A percentile compares a stretch with the other conserved stretches of the same genome.
These are phyloP conservation scores for Balaenoptera acutorostrata DNA, from an alignment of 2,113 vertebrate species.

Conservation along the genomic window DNA sequence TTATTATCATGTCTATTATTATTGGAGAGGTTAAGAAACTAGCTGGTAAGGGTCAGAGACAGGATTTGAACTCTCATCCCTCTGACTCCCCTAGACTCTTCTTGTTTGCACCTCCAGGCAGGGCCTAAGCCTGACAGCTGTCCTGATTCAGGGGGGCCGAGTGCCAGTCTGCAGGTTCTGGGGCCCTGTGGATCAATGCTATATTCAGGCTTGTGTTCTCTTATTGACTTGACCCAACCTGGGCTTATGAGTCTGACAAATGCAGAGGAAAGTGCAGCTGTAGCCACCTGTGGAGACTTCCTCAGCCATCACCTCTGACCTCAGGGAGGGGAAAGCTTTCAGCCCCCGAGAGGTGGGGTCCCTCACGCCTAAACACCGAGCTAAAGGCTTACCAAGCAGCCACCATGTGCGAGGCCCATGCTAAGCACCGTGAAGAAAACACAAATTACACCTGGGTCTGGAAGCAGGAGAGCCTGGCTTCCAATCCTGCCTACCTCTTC, in stretches of 20 bases:
- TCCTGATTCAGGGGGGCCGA: background rate
- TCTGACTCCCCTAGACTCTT: background rate
- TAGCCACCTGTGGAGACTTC: fast-evolving
- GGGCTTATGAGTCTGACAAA: background rate
- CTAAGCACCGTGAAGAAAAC: too few relatives aligned
- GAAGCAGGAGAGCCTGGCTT: background rate
- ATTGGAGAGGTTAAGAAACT: background rate
- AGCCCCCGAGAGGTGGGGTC: background rate
- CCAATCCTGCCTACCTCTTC: fast-evolving
- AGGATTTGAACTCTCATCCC: background rate
- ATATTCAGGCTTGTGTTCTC: background rate
- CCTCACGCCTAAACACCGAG: background rate
- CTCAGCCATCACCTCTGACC: background rate
- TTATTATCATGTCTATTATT: background rate
- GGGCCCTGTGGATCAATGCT: fast-evolving
- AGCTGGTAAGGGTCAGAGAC: background rate
- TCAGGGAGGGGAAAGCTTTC: background rate
- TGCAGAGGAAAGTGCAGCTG: background rate
- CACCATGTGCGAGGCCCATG: fast-evolving
- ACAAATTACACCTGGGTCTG: background rate
- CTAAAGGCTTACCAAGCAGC: background rate
- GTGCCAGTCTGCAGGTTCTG: fast-evolving
- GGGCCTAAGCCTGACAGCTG: background rate
- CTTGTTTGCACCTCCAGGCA: background rate
- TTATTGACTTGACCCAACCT: background rate